These are phyloP conservation scores for Leptinotarsa tumamoca DNA, from an alignment of 2,888 invertebrate genomes.

Conservation along the genomic window DNA sequence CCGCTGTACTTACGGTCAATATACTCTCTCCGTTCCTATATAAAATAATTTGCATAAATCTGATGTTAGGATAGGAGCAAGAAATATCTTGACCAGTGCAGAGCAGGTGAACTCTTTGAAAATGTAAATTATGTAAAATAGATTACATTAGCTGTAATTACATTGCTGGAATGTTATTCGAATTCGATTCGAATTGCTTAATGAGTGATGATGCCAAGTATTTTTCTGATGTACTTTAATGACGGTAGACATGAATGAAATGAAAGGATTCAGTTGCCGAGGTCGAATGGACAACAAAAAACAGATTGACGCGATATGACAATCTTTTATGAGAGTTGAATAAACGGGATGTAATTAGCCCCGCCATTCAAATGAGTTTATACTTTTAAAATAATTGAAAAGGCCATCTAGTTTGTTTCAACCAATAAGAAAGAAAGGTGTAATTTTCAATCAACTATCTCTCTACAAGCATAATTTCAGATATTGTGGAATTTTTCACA, in stretches of 20 bases:
- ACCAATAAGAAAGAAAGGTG: background rate
- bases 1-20: conserved; percentile 14
- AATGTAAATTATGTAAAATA: conserved; percentile 7
- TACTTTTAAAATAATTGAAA: too few relatives aligned
- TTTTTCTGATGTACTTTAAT: conserved; percentile 8
- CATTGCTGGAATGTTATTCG: background rate
- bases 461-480: too few relatives aligned
- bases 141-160: conserved; percentile 18
- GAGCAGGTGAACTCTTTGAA: conserved; percentile 4
- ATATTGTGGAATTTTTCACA: too few relatives aligned
- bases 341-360: background rate
- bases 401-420: too few relatives aligned
- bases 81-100: conserved; percentile 13
- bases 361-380: background rate
- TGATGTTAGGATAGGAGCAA: conserved; percentile 10
- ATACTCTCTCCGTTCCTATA: background rate
- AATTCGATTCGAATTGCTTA: conserved; percentile 2
- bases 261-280: background rate
- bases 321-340: background rate
- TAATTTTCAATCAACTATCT: background rate
- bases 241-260: conserved; percentile 3
- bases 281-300: background rate
- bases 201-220: conserved; percentile 13
- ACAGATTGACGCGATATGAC: background rate
- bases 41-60: conserved; percentile 3